Evolutionary conservation across 1,140 invertebrate species (phyloP).

Genomic region (Branchinecta lindahli): DNA sequence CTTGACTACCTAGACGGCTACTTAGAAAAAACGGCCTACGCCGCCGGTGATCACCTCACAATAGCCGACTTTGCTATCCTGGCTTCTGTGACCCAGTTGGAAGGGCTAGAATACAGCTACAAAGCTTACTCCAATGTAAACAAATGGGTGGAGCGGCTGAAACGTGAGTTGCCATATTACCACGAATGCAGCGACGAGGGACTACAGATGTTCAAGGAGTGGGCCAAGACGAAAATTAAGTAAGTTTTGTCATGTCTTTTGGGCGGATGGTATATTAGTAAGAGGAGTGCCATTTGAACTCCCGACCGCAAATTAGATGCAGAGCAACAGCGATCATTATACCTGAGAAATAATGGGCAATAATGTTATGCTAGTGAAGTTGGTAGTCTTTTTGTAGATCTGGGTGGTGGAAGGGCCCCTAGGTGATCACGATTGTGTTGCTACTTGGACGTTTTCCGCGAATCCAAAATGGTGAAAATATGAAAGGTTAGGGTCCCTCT

Average conservation of each 20-base stretch:
- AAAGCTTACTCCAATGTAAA: constrained; percentile 27
- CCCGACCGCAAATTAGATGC: too few relatives aligned
- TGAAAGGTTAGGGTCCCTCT: too few relatives aligned
- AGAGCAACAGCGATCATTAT: too few relatives aligned
- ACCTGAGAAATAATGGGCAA: too few relatives aligned
- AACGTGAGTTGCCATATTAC: constrained; percentile 28
- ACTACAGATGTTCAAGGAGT: constrained; percentile 24
- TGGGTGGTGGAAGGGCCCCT: too few relatives aligned
- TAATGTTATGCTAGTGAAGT: too few relatives aligned
- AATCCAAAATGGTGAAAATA: too few relatives aligned
- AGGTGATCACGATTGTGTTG: too few relatives aligned
- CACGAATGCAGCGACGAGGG: constrained; percentile 28
- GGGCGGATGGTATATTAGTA: too few relatives aligned
- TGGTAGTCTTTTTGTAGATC: too few relatives aligned
- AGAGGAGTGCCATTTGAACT: too few relatives aligned
- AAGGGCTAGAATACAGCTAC: constrained; percentile 27
- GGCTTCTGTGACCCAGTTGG: constrained; percentile 27
- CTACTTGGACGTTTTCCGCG: too few relatives aligned
- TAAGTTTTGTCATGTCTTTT: neutral
- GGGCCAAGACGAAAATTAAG: constrained; percentile 20
- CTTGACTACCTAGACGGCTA: constrained; percentile 28
- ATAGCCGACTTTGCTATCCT: constrained; percentile 30
- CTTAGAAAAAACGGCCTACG: constrained; percentile 26
- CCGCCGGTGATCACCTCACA: constrained; percentile 28
- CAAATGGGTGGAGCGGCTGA: constrained; percentile 27